Evolutionary conservation across 2,888 invertebrate genomes (phyloP).

Genomic region (Philopedon plagiatum): DNA sequence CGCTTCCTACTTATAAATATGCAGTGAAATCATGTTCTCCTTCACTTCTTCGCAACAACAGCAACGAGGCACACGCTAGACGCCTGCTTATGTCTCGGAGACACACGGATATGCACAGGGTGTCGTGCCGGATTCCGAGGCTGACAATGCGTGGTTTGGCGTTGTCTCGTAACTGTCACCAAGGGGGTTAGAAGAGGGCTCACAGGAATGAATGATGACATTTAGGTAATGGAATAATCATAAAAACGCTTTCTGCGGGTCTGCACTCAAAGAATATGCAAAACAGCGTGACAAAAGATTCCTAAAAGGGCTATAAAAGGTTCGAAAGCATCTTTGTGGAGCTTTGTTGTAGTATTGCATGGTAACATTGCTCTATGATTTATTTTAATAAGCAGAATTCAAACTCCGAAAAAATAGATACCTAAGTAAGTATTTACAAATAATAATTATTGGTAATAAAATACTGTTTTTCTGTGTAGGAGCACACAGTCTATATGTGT

Average conservation of each 20-base stretch:
- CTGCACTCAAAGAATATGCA: slow-evolving; percentile 26
- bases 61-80: slow-evolving; percentile 7
- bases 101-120: slow-evolving; percentile 40
- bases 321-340: slow-evolving; percentile 11
- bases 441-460: too few relatives aligned
- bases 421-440: too few relatives aligned
- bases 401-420: too few relatives aligned
- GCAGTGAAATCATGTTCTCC: background rate
- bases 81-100: slow-evolving; percentile 9
- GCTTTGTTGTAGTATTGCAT: background rate
- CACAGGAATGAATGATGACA: slow-evolving; percentile 40
- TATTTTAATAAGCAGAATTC: too few relatives aligned
- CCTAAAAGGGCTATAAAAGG: slow-evolving; percentile 11
- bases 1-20: background rate
- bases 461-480: too few relatives aligned
- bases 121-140: slow-evolving; percentile 38
- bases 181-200: slow-evolving; percentile 23
- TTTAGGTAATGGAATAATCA: slow-evolving; percentile 39
- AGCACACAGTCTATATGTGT: too few relatives aligned
- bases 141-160: slow-evolving; percentile 43
- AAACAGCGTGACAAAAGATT: slow-evolving; percentile 17
- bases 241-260: slow-evolving; percentile 33
- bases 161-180: slow-evolving; percentile 43
- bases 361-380: background rate
- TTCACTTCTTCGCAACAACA: slow-evolving; percentile 1